phyloP scores from a whole-genome alignment of 2,888 invertebrate genomes.

The Norana najaformis region DNA sequence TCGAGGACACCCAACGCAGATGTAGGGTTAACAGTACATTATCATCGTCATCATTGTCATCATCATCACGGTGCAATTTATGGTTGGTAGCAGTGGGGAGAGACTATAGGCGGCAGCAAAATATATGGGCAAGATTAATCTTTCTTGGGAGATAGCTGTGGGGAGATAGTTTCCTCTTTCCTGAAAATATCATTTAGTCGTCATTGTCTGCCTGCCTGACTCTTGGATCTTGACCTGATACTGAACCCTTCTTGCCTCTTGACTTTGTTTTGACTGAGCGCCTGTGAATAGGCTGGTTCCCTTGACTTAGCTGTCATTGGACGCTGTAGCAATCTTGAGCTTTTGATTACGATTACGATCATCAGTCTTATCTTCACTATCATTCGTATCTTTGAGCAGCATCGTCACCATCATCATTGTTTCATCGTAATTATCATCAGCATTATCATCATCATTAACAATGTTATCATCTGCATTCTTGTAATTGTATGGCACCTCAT shows the following conservation, averaged over 20 bases:
- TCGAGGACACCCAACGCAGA: conserved; percentile 10
- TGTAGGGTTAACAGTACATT: not conserved
- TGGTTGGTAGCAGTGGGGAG: not conserved
- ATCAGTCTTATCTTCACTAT: not conserved
- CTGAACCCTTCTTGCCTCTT: too few relatives aligned
- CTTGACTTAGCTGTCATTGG: too few relatives aligned
- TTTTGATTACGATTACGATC: too few relatives aligned
- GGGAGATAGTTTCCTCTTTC: not conserved
- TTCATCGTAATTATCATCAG: not conserved
- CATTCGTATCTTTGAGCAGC: not conserved
- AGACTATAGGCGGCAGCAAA: not conserved
- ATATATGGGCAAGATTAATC: too few relatives aligned
- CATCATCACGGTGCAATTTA: not conserved
- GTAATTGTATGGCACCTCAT: not conserved
- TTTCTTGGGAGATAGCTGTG: too few relatives aligned
- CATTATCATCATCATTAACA: not conserved
- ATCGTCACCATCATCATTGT: not conserved
- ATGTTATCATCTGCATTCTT: not conserved
- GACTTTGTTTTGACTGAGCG: too few relatives aligned
- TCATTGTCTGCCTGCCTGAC: too few relatives aligned
- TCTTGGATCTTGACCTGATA: too few relatives aligned
- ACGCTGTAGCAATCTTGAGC: too few relatives aligned
- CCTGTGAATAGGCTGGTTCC: too few relatives aligned
- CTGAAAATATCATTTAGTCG: not conserved
- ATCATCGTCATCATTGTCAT: too few relatives aligned